Percentiles rank a stretch among this genome's conserved stretches.
phyloP scores from a whole-genome alignment of 2,888 invertebrate species.

The Brenthis daphne region DNA sequence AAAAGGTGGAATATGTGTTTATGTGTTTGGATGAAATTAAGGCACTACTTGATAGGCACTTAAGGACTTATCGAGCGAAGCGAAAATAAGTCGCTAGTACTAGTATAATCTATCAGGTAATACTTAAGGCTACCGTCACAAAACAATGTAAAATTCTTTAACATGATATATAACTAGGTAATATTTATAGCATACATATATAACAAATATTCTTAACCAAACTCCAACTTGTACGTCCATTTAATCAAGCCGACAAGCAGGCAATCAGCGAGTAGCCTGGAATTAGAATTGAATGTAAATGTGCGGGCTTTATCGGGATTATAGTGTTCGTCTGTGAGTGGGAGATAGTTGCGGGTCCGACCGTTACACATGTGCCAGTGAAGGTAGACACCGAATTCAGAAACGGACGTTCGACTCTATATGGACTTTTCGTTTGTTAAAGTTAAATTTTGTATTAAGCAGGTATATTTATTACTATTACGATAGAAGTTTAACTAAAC shows the following conservation, averaged over 20 bases:
- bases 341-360: conserved; percentile 75
- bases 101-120: too few relatives aligned
- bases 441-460: too few relatives aligned
- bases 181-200: background rate
- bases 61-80: too few relatives aligned
- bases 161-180: background rate
- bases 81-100: too few relatives aligned
- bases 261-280: conserved; percentile 75
- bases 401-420: background rate
- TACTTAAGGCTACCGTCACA: background rate
- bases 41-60: too few relatives aligned
- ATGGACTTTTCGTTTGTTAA: too few relatives aligned
- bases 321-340: conserved; percentile 80
- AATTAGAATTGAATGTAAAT: conserved; percentile 84
- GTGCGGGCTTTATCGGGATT: conserved; percentile 84
- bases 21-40: too few relatives aligned
- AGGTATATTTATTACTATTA: too few relatives aligned
- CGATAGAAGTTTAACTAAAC: too few relatives aligned
- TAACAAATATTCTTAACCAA: conserved; percentile 17
- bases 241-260: conserved; percentile 77
- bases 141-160: background rate
- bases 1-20: too few relatives aligned
- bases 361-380: conserved; percentile 60
- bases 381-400: conserved; percentile 43
- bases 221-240: conserved; percentile 40